phyloP scores from a whole-genome alignment of 2,113 vertebrate species.

The Scophthalmus maximus region DNA sequence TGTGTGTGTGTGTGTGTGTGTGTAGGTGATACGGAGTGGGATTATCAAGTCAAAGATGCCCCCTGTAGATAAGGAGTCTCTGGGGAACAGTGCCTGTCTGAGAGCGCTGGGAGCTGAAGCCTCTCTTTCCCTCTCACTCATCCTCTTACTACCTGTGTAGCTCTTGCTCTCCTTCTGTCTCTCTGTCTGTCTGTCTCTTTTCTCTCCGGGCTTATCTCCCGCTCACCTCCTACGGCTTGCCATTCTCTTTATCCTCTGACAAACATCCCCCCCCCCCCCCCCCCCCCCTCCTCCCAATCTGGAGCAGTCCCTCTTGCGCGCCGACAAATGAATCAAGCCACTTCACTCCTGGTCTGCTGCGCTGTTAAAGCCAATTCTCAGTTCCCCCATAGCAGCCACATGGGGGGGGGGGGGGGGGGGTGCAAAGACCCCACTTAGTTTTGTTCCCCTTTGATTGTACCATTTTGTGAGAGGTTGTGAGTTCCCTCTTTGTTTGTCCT shows the following conservation, averaged over 20 bases:
- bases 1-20: conserved; percentile 28
- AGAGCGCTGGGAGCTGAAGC: conserved; percentile 64
- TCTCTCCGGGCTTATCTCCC: conserved; percentile 51
- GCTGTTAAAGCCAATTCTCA: conserved; percentile 63
- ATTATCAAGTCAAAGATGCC: conserved; percentile 85
- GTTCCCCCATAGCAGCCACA: conserved; percentile 47
- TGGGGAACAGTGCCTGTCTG: conserved; percentile 68
- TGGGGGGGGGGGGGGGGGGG: neutral
- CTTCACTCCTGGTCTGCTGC: conserved; percentile 68
- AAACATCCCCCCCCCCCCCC: conserved; percentile 39
- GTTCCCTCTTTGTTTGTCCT: conserved; percentile 46
- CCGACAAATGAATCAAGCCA: conserved; percentile 68
- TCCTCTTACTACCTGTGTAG: conserved; percentile 57
- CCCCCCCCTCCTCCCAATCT: conserved; percentile 37
- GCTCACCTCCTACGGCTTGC: conserved; percentile 59
- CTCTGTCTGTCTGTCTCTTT: conserved; percentile 47
- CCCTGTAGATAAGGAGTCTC: conserved; percentile 79
- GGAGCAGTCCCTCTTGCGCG: conserved; percentile 63
- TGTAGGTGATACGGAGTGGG: conserved; percentile 71
- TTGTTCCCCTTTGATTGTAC: conserved; percentile 35
- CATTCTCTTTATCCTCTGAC: conserved; percentile 65
- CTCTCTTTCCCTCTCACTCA: conserved; percentile 56
- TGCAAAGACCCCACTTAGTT: conserved; percentile 19
- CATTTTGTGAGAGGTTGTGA: conserved; percentile 42
- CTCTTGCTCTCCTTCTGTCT: conserved; percentile 38